phyloP scores from a whole-genome alignment of 2,797 vertebrate genomes.

The Petrocephalus sullivani region DNA sequence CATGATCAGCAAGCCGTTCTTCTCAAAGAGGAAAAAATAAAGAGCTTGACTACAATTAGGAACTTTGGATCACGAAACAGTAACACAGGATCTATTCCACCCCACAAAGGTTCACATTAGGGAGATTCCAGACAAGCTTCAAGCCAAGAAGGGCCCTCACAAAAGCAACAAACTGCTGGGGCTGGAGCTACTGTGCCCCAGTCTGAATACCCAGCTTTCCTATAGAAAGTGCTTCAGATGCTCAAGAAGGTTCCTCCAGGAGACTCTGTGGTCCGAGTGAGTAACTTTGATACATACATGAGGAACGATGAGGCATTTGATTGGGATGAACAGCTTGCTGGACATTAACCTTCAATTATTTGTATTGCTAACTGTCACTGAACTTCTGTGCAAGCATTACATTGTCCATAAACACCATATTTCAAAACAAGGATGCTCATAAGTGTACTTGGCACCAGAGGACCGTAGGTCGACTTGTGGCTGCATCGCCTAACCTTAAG shows the following conservation, averaged over 20 bases:
- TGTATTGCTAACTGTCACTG: neutral
- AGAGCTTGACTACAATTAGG: neutral
- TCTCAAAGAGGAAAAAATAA: neutral
- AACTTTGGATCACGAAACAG: neutral
- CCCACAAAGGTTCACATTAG: neutral
- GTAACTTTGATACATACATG: neutral
- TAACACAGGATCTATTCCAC: neutral
- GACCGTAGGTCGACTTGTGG: neutral
- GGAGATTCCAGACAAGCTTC: neutral
- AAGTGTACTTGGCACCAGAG: neutral
- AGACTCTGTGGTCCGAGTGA: neutral
- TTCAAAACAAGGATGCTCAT: neutral
- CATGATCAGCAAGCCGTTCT: neutral
- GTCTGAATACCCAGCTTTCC: neutral
- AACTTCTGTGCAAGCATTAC: neutral
- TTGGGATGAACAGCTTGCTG: neutral
- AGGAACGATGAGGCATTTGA: neutral
- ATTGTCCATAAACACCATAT: neutral
- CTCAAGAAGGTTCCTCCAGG: neutral
- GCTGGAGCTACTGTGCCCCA: neutral
- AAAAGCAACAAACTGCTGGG: neutral
- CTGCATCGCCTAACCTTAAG: neutral
- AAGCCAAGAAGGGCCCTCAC: neutral
- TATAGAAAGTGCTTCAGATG: neutral
- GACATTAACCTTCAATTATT: neutral